phyloP scores from a whole-genome alignment of 2,888 invertebrate genomes.

The Koerneria pararmatus region DNA sequence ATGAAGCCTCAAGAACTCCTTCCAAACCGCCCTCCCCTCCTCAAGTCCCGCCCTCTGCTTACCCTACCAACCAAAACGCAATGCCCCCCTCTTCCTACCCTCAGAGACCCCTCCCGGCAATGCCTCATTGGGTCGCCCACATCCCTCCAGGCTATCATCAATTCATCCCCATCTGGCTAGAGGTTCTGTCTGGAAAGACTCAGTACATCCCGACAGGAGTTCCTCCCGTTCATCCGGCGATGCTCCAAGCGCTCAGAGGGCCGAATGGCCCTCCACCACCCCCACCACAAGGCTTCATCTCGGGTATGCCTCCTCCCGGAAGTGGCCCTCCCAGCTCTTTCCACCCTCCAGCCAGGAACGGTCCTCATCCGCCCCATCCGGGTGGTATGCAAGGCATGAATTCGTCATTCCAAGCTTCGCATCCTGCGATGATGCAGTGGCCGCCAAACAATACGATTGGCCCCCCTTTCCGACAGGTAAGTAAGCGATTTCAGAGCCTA shows the following conservation, averaged over 20 bases:
- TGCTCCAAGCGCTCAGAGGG: slow-evolving; percentile 24
- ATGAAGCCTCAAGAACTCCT: no score
- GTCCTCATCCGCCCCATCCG: slow-evolving; percentile 3
- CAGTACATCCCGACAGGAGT: slow-evolving; percentile 30
- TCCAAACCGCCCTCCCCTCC: slow-evolving; percentile 6
- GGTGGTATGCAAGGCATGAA: slow-evolving; percentile 22
- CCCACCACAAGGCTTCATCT: slow-evolving; percentile 26
- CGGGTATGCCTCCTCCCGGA: slow-evolving; percentile 20
- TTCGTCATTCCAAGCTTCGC: slow-evolving; percentile 7
- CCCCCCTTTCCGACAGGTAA: no score
- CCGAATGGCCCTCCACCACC: no score
- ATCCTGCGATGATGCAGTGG: no score
- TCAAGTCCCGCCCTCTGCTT: no score
- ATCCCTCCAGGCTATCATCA: slow-evolving; percentile 34
- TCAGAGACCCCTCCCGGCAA: slow-evolving; percentile 16
- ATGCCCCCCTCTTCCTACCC: no score
- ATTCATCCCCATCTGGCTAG: slow-evolving; percentile 35
- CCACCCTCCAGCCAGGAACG: no score
- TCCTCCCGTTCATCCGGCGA: slow-evolving; percentile 37
- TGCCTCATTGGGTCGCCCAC: slow-evolving; percentile 28
- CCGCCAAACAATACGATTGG: no score
- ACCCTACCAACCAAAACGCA: no score
- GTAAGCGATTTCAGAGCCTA: no score
- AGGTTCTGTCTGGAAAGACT: slow-evolving; percentile 27
- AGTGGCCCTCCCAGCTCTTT: no score